Evolutionary conservation across 2,888 invertebrate species (phyloP).

Genomic region (Zeuzera pyrina): DNA sequence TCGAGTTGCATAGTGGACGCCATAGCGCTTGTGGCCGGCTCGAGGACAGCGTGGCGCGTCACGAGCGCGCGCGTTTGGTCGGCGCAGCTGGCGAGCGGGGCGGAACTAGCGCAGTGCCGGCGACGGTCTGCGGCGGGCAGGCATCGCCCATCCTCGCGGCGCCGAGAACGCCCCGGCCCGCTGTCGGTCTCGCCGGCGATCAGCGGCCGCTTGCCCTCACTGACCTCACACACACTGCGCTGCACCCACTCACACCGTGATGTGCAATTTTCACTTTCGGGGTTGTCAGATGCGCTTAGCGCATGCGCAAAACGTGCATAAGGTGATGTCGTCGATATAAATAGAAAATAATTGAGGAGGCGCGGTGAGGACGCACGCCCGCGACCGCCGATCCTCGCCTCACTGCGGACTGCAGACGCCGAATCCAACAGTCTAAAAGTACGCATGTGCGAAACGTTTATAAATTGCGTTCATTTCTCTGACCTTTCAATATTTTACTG

Average conservation of each 20-base stretch:
- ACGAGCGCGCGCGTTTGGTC: slow-evolving; percentile 39
- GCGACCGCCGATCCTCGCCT: slow-evolving; percentile 16
- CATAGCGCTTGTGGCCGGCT: slow-evolving; percentile 51
- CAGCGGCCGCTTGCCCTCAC: slow-evolving; percentile 25
- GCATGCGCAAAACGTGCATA: slow-evolving; percentile 50
- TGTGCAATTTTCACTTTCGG: slow-evolving; percentile 66
- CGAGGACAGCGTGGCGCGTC: slow-evolving; percentile 36
- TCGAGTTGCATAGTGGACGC: slow-evolving; percentile 80
- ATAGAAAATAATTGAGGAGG: slow-evolving; percentile 34
- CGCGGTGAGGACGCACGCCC: slow-evolving; percentile 20
- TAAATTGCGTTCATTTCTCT: slow-evolving; percentile 29
- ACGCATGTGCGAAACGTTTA: slow-evolving; percentile 54
- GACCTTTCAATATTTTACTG: slow-evolving; percentile 21
- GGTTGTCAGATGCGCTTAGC: slow-evolving; percentile 39
- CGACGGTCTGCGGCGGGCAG: slow-evolving; percentile 29
- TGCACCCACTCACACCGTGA: slow-evolving; percentile 43
- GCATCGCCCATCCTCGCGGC: slow-evolving; percentile 51
- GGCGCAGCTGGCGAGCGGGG: slow-evolving; percentile 48
- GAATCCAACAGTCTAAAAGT: slow-evolving; percentile 3
- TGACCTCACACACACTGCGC: slow-evolving; percentile 20
- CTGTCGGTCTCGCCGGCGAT: slow-evolving; percentile 20
- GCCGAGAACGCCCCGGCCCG: slow-evolving; percentile 27
- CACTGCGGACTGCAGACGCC: slow-evolving; percentile 16
- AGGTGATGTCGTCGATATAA: slow-evolving; percentile 54
- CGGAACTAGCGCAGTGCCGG: slow-evolving; percentile 46